Evolutionary conservation across 2,113 vertebrate species (phyloP).

Genomic region (Prunella fulvescens): DNA sequence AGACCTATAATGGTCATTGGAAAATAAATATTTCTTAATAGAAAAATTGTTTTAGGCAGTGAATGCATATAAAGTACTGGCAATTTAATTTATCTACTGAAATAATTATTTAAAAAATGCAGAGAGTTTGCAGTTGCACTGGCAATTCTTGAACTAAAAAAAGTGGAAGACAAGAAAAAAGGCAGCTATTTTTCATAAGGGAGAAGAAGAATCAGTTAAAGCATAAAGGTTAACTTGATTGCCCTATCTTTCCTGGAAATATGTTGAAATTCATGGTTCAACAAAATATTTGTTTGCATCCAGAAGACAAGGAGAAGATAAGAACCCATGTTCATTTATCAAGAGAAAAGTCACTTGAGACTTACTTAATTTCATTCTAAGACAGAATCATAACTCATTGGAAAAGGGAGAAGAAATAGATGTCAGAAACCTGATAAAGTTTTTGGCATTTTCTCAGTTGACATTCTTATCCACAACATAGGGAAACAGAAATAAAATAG

Average conservation of each 20-base stretch:
- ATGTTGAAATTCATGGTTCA: not conserved
- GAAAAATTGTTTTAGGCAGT: not conserved
- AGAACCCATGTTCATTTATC: not conserved
- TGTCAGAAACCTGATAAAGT: not conserved
- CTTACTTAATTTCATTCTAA: not conserved
- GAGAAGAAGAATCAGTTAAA: not conserved
- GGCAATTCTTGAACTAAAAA: not conserved
- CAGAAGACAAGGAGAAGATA: not conserved
- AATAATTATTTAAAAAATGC: not conserved
- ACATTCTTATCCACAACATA: not conserved
- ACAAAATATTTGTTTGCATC: not conserved
- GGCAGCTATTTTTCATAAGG: not conserved
- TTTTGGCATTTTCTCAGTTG: not conserved
- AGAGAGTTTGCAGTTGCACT: not conserved
- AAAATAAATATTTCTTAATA: not conserved
- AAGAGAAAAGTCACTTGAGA: not conserved
- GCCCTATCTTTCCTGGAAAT: not conserved
- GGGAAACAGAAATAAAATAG: not conserved
- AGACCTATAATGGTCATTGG: not conserved
- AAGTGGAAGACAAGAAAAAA: not conserved
- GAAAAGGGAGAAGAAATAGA: not conserved
- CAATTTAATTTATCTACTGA: not conserved
- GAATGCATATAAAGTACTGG: not conserved
- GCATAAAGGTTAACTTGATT: not conserved
- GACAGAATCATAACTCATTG: not conserved